These are phyloP conservation scores for Asbolus verrucosus DNA, from an alignment of 1,140 invertebrate species.

Conservation along the genomic window DNA sequence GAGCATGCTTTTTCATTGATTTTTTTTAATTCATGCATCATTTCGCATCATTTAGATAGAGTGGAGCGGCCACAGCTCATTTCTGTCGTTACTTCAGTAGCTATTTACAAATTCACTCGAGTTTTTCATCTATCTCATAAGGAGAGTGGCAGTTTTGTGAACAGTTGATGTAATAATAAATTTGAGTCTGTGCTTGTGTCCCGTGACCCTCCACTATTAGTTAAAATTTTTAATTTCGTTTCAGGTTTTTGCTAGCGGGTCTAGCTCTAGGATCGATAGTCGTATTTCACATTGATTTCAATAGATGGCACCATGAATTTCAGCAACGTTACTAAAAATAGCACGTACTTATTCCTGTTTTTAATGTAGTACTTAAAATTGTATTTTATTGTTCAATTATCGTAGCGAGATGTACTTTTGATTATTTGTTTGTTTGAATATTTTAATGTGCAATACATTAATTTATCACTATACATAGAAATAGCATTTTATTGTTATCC, in stretches of 20 bases:
- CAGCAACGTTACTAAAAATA: constrained; percentile 85
- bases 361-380: constrained; percentile 37
- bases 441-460: constrained; percentile 34
- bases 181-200: neutral
- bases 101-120: too few species aligned
- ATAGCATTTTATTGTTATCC: constrained; percentile 29
- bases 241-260: constrained; percentile 95
- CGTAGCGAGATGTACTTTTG: constrained; percentile 28
- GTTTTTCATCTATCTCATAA: too few species aligned
- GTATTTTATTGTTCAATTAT: constrained; percentile 37
- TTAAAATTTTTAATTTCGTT: constrained; percentile 60
- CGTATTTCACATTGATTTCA: constrained; percentile 99
- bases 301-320: constrained; percentile 99
- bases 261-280: constrained; percentile 97
- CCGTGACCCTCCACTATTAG: neutral
- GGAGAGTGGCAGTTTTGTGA: too few species aligned
- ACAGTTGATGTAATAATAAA: too few species aligned
- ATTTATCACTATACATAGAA: constrained; percentile 15
- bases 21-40: constrained; percentile 28
- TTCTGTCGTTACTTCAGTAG: too few species aligned
- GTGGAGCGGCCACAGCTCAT: too few species aligned
- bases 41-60: neutral
- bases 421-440: constrained; percentile 6
- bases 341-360: constrained; percentile 32
- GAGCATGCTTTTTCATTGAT: neutral